phyloP scores from a whole-genome alignment of 2,797 vertebrate genomes.

The Notolabrus celidotus region DNA sequence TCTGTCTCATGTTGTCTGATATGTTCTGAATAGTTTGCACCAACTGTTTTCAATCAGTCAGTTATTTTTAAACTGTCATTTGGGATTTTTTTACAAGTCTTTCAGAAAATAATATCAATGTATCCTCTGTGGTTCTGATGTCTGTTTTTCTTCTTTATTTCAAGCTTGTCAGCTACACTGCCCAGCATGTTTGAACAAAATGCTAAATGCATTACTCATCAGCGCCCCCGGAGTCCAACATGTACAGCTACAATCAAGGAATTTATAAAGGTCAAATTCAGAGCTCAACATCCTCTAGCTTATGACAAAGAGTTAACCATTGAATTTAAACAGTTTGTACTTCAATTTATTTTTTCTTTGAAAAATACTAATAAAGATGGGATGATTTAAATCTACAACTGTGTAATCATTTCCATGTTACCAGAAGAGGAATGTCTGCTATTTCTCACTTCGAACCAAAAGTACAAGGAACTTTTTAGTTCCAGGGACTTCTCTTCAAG shows the following conservation, averaged over 20 bases:
- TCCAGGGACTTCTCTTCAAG: too few relatives aligned
- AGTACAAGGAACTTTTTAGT: too few relatives aligned
- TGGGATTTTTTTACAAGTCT: too few relatives aligned
- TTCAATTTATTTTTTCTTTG: too few relatives aligned
- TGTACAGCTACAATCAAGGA: conserved; percentile 33
- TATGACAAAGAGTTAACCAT: too few relatives aligned
- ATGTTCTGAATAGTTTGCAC: not conserved
- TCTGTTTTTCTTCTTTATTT: not conserved
- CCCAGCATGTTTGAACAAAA: conserved; percentile 19
- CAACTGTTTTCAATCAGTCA: not conserved
- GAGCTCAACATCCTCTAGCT: not conserved
- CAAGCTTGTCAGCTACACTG: not conserved
- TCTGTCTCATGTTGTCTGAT: conserved; percentile 10
- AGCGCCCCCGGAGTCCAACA: conserved; percentile 39
- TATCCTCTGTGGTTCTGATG: not conserved
- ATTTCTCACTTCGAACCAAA: too few relatives aligned
- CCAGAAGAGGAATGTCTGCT: too few relatives aligned
- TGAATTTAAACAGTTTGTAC: too few relatives aligned
- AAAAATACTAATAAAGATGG: too few relatives aligned
- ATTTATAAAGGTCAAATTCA: not conserved
- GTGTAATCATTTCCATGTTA: too few relatives aligned
- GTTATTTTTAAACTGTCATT: not conserved
- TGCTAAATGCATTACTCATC: not conserved
- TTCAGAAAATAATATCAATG: too few relatives aligned
- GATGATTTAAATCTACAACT: too few relatives aligned